phyloP scores from a whole-genome alignment of 1,140 invertebrate genomes.

The Aphelinus atriplicis region DNA sequence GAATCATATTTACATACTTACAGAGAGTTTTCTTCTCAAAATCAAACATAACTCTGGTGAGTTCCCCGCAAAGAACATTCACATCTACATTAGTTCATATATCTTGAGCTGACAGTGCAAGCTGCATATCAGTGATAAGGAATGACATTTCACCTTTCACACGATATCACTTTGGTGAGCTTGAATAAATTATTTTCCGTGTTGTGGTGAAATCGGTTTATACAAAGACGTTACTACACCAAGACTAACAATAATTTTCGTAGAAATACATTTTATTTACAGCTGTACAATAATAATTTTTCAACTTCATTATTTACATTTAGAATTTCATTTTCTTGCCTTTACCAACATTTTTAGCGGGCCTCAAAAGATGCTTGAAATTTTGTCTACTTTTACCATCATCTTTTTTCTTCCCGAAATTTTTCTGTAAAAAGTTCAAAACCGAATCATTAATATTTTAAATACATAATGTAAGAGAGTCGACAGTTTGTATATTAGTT shows the following conservation, averaged over 20 bases:
- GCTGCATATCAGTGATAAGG: conserved; percentile 45
- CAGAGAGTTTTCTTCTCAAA: conserved; percentile 48
- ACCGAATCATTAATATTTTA: not conserved
- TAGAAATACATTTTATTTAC: conserved; percentile 40
- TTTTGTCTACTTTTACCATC: conserved; percentile 73
- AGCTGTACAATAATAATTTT: conserved; percentile 33
- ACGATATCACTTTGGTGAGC: conserved; percentile 43
- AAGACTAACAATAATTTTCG: conserved; percentile 17
- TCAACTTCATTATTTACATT: conserved; percentile 9
- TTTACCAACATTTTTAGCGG: conserved; percentile 67
- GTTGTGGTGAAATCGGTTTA: conserved; percentile 12
- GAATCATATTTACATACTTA: conserved; percentile 45
- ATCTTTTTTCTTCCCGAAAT: conserved; percentile 28
- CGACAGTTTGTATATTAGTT: not conserved
- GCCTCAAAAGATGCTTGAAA: conserved; percentile 76
- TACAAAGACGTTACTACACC: conserved; percentile 14
- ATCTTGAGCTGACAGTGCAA: conserved; percentile 28
- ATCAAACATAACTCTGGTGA: conserved; percentile 41
- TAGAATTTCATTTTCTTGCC: conserved; percentile 43
- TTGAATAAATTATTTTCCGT: conserved; percentile 43
- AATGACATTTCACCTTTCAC: conserved; percentile 62
- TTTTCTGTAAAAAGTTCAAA: conserved; percentile 37
- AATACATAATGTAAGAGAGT: not conserved
- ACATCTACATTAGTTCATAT: conserved; percentile 40
- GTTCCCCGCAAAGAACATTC: conserved; percentile 50